Conservation (phyloP, 2,113 vertebrate species). For the Campylomormyrus numenius region DNA sequence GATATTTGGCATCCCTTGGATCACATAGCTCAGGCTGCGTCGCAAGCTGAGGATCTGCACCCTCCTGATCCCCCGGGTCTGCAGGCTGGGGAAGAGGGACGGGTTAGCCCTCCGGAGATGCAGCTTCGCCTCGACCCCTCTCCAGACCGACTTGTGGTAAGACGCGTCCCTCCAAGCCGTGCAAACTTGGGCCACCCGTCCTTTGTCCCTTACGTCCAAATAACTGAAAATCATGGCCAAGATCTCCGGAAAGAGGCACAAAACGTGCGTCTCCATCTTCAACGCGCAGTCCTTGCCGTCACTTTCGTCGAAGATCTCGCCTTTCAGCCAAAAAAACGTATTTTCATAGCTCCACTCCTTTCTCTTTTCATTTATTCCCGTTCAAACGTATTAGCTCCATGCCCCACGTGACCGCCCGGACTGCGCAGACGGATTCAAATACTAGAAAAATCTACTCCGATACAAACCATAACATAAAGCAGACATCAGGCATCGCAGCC, state of each 20-base stretch:
- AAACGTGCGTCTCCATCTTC: conserved; percentile 91
- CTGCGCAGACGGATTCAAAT: conserved; percentile 61
- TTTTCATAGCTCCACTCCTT: background rate
- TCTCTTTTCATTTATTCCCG: conserved; percentile 52
- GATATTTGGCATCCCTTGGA: conserved; percentile 94
- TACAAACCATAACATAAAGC: conserved; percentile 39
- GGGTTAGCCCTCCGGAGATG: conserved; percentile 95
- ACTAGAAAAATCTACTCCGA: conserved; percentile 45
- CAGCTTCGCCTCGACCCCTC: conserved; percentile 94
- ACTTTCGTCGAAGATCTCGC: conserved; percentile 8
- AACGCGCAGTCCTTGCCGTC: background rate
- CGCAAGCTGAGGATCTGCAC: conserved; percentile 95
- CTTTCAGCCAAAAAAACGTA: conserved; percentile 19
- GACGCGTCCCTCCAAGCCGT: conserved; percentile 93
- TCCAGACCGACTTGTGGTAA: conserved; percentile 97
- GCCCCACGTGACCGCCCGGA: conserved; percentile 60
- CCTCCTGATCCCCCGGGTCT: conserved; percentile 87
- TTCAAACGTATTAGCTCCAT: conserved; percentile 61
- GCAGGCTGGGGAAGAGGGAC: conserved; percentile 95
- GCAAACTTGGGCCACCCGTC: conserved; percentile 91
- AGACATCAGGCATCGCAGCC: conserved; percentile 58
- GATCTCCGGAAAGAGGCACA: conserved; percentile 95
- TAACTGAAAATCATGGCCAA: conserved; percentile 97
- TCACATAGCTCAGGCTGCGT: conserved; percentile 95
- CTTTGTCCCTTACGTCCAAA: conserved; percentile 96